phyloP scores from a whole-genome alignment of 2,113 vertebrate genomes.

The Saccopteryx bilineata region DNA sequence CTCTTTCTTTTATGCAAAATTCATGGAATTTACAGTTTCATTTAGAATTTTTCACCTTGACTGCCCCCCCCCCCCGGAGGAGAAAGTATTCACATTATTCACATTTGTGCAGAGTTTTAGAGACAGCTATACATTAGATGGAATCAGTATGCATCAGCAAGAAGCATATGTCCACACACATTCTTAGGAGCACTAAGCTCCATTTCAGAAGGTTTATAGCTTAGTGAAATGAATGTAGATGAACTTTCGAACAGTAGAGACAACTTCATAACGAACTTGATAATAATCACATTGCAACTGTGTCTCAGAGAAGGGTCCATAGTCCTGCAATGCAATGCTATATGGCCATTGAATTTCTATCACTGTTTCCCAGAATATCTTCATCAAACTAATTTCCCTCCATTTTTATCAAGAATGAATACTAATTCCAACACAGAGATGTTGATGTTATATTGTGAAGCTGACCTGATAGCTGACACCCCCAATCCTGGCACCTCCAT shows the following conservation, averaged over 20 bases:
- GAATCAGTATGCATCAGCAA: neutral
- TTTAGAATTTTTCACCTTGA: neutral
- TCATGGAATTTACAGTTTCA: neutral
- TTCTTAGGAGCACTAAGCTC: neutral
- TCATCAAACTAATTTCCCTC: neutral
- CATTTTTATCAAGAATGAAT: neutral
- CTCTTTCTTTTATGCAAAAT: neutral
- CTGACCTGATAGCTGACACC: neutral
- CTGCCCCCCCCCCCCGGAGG: neutral
- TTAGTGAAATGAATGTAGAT: neutral
- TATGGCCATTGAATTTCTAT: neutral
- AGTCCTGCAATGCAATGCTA: neutral
- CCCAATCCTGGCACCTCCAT: neutral
- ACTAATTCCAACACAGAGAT: neutral
- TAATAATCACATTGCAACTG: neutral
- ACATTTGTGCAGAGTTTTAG: neutral
- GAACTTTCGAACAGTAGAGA: neutral
- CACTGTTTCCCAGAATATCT: neutral
- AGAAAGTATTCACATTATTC: neutral
- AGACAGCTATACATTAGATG: neutral
- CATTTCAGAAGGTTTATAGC: neutral
- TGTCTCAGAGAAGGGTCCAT: neutral
- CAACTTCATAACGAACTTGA: neutral
- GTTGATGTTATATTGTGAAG: neutral
- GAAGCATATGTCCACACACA: neutral